Evolutionary conservation across 1,140 invertebrate species (phyloP), one percentile per base, ranked within the genome.

Genomic region (Cotesia glomerata): DNA sequence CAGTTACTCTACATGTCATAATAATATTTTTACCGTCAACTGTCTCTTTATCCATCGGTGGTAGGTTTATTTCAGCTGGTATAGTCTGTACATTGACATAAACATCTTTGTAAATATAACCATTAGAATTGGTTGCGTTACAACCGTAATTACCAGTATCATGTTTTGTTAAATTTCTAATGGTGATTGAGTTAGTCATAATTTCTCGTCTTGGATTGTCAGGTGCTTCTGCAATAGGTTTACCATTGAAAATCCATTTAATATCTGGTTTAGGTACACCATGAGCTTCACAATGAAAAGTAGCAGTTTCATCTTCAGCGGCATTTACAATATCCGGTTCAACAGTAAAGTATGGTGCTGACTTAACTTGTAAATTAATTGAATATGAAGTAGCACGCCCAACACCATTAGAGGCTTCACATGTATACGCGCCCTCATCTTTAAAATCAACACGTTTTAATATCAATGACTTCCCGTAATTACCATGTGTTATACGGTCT

Each of bases 111-210:
- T 98, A 99, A 11, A 98, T 95, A 86, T 99, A 99, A 36, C 98
- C 98, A 76, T 97, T 90, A n/a, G 93, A 94, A 85, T 99, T 99
- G 72, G 97, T 98, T 0, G 97, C 98, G 88, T 99, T 99, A 87
- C 98, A 99, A 61, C 98, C 97, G 81, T 98, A 97, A 85, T 99
- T 98, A 71, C 96, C 97, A 5, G 97, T 98, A 85, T 99, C 98
- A 52, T 90, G 90, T 84, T 97, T 97, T 14, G 90, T 89, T 16
- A 99, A 86, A 77, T 94, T 93, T 11, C 92, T 90, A 74, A 99
- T 95, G 2, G 92, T 90, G 54, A 99, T 95, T 45, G 90, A 92
- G 81, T 97, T 93, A 0, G 89, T 81, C 0, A 88, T 88, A 9
- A 95, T 91, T 75, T 88, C 88, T 45, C 92, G 89, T 62, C 96